phyloP scores from a whole-genome alignment of 2,113 vertebrate genomes.

The Kryptolebias marmoratus region DNA sequence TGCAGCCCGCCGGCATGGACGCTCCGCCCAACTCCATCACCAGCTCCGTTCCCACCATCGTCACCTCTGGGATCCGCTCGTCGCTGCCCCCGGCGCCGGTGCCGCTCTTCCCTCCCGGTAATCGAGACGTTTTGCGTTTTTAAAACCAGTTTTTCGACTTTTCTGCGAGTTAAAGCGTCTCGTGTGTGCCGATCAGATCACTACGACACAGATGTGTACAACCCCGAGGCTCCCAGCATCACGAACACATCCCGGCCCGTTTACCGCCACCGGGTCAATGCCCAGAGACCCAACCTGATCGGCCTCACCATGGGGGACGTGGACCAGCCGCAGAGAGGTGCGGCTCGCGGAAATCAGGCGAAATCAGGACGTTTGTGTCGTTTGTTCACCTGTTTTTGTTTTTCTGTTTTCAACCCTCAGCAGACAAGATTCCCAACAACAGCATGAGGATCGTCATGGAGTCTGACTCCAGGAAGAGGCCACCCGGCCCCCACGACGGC shows the following conservation, averaged over 20 bases:
- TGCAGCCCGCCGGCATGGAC: slow-evolving; percentile 95
- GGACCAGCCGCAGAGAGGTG: slow-evolving; percentile 93
- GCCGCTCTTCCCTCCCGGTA: slow-evolving; percentile 91
- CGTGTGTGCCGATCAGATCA: slow-evolving; percentile 83
- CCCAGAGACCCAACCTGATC: slow-evolving; percentile 96
- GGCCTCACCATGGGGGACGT: slow-evolving; percentile 94
- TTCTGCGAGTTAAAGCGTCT: slow-evolving; percentile 19
- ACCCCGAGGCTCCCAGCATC: slow-evolving; percentile 98
- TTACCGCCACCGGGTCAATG: slow-evolving; percentile 93
- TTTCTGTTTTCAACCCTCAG: slow-evolving; percentile 49
- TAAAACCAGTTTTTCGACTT: not conserved
- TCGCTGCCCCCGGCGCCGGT: slow-evolving; percentile 87
- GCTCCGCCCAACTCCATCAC: slow-evolving; percentile 94
- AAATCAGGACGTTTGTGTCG: not conserved
- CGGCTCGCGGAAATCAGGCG: not conserved
- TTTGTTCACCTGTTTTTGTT: not conserved
- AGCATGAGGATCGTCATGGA: slow-evolving; percentile 96
- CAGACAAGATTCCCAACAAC: slow-evolving; percentile 92
- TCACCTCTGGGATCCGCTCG: slow-evolving; percentile 93
- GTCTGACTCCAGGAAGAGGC: slow-evolving; percentile 93
- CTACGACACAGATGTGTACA: slow-evolving; percentile 95
- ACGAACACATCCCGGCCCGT: slow-evolving; percentile 91
- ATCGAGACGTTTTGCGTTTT: not conserved
- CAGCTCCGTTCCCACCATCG: slow-evolving; percentile 94
- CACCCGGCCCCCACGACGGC: slow-evolving; percentile 82